Evolutionary conservation across 1,140 invertebrate species (phyloP).

Genomic region (Nomia melanderi): DNA sequence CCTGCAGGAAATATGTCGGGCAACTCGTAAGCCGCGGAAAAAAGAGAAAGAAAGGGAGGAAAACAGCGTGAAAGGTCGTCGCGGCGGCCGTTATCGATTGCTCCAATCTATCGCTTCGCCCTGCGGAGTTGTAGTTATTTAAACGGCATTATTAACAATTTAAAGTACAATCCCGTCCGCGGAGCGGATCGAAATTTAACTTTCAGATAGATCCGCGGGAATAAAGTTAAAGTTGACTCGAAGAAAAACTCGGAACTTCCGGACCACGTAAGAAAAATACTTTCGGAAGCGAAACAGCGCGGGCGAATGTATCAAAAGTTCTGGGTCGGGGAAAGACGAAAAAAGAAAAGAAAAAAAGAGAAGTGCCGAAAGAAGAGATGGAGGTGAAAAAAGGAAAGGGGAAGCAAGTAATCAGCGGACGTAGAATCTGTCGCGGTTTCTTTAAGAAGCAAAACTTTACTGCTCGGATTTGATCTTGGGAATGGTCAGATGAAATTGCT

Average conservation of each 20-base stretch:
- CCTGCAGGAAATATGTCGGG: not conserved
- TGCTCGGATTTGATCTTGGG: slow-evolving; percentile 55
- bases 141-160: too few species aligned
- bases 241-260: not conserved
- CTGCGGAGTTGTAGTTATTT: too few species aligned
- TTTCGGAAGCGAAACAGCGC: not conserved
- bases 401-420: slow-evolving; percentile 1
- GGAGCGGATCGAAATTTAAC: too few species aligned
- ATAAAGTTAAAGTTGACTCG: not conserved
- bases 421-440: slow-evolving; percentile 42
- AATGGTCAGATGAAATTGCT: slow-evolving; percentile 59
- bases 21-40: not conserved
- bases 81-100: too few species aligned
- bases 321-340: too few species aligned
- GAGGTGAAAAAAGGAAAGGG: not conserved
- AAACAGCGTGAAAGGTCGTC: too few species aligned
- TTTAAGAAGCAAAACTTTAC: slow-evolving; percentile 52
- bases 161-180: too few species aligned
- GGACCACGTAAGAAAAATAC: not conserved
- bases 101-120: not conserved
- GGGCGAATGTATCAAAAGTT: slow-evolving; percentile 29
- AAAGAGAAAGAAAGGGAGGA: too few species aligned
- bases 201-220: not conserved
- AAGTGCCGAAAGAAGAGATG: too few species aligned
- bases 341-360: too few species aligned